phyloP scores from a whole-genome alignment of 2,113 vertebrate genomes.

The Emydocephalus ijimae region DNA sequence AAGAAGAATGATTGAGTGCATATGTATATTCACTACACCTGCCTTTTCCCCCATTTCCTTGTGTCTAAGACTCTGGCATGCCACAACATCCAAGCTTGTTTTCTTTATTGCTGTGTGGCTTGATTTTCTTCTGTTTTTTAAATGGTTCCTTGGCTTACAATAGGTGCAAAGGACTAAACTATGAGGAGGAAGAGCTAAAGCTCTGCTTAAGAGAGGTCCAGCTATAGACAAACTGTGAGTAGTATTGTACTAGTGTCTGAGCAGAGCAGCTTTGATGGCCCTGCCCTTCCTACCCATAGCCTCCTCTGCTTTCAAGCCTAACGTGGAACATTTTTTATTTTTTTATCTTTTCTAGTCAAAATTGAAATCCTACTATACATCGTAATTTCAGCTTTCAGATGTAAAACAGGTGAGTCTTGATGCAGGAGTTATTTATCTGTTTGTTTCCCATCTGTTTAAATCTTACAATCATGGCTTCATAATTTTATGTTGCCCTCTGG shows the following conservation, averaged over 20 bases:
- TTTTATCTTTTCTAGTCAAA: not conserved
- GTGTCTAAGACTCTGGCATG: not conserved
- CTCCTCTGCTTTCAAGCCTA: not conserved
- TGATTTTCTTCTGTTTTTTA: not conserved
- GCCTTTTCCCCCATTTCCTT: not conserved
- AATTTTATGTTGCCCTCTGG: not conserved
- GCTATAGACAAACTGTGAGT: not conserved
- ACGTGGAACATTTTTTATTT: not conserved
- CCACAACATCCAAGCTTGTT: not conserved
- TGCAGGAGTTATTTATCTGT: not conserved
- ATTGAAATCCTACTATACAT: not conserved
- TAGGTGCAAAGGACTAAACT: not conserved
- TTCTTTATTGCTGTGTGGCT: not conserved
- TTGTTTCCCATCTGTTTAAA: not conserved
- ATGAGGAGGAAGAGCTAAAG: not conserved
- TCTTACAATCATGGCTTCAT: not conserved
- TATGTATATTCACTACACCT: not conserved
- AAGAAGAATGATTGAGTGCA: not conserved
- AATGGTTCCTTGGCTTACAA: not conserved
- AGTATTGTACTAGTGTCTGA: not conserved
- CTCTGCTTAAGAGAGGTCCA: not conserved
- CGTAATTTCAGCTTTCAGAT: not conserved
- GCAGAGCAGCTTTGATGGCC: not conserved
- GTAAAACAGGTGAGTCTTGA: not conserved
- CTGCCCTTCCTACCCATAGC: not conserved